Conservation (phyloP, 1,140 invertebrate species). For the Trichoplusia ni region DNA sequence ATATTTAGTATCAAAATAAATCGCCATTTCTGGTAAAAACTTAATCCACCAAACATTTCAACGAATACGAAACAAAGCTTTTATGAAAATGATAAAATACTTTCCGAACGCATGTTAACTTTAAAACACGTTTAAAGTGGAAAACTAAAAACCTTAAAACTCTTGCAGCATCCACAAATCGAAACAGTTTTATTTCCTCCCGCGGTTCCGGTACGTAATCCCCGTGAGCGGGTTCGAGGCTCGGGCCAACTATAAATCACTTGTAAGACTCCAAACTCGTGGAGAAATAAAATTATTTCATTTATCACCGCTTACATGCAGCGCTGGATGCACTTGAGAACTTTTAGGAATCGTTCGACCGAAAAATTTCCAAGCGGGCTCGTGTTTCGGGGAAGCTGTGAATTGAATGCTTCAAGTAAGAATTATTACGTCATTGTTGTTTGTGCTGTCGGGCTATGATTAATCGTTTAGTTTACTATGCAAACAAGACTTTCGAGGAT, state of each 20-base stretch:
- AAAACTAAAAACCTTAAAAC: constrained; percentile 15
- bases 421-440: not conserved
- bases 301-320: constrained; percentile 23
- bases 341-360: not conserved
- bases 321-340: constrained; percentile 21
- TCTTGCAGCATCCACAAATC: constrained; percentile 11
- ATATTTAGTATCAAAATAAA: no score
- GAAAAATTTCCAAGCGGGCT: not conserved
- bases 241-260: constrained; percentile 23
- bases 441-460: no score
- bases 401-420: not conserved
- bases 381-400: not conserved
- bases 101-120: not conserved
- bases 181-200: constrained; percentile 14
- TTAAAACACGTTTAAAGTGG: constrained; percentile 18
- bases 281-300: constrained; percentile 32
- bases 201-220: constrained; percentile 19
- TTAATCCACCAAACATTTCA: no score
- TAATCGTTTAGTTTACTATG: no score
- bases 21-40: no score
- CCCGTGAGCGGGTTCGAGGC: constrained; percentile 22
- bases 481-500: no score
- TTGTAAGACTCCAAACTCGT: constrained; percentile 22
- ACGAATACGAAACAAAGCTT: no score
- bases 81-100: no score